Percentiles rank a stretch among this genome's conserved stretches.
phyloP scores from a whole-genome alignment of 1,140 invertebrate species.

The Ladona fulva region DNA sequence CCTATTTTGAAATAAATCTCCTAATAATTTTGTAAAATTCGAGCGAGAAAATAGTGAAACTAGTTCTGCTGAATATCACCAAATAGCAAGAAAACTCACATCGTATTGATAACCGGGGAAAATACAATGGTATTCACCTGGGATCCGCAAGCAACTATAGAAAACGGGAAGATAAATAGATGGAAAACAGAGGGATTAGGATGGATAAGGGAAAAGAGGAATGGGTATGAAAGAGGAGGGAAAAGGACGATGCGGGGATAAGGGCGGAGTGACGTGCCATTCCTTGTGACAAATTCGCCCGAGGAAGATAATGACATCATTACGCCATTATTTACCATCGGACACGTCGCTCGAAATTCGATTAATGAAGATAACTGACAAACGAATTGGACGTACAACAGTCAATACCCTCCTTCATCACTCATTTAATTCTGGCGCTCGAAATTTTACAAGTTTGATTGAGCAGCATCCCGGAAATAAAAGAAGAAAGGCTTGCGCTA shows the following conservation, averaged over 20 bases:
- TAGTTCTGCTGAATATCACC: no score
- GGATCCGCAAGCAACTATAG: no score
- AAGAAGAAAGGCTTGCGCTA: background rate
- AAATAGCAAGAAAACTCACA: no score
- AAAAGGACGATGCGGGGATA: background rate
- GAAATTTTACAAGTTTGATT: background rate
- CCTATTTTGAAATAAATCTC: no score
- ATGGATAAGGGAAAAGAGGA: background rate
- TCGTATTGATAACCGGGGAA: no score
- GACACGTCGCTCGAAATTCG: background rate
- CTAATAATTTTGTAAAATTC: no score
- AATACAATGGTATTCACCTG: no score
- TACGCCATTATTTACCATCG: background rate
- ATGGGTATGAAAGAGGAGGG: background rate
- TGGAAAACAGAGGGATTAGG: no score
- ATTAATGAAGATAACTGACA: background rate
- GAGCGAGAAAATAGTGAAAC: no score
- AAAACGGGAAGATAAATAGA: no score
- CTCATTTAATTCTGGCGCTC: background rate
- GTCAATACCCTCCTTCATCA: background rate
- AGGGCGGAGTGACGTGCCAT: background rate
- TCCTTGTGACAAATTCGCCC: background rate
- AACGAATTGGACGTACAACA: background rate
- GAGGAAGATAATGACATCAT: background rate
- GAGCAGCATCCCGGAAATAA: background rate